phyloP scores from a whole-genome alignment of 2,797 vertebrate genomes.

The Crocidura indochinensis region DNA sequence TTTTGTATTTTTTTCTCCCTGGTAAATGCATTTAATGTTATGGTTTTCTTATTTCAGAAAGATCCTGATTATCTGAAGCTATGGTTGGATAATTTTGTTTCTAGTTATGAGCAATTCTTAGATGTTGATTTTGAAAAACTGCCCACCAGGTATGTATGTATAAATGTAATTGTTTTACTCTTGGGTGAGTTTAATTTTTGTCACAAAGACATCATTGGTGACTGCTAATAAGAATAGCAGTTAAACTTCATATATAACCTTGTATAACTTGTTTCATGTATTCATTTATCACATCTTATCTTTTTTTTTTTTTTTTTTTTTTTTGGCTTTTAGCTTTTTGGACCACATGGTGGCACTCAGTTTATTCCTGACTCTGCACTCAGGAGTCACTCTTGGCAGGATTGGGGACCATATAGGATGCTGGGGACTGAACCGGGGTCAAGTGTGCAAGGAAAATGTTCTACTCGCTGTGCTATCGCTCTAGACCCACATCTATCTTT shows the following conservation, averaged over 20 bases:
- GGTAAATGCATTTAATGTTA: conserved; percentile 52
- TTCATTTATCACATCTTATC: conserved; percentile 36
- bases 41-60: conserved; percentile 91
- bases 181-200: conserved; percentile 65
- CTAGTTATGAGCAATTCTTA: conserved; percentile 97
- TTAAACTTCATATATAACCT: conserved; percentile 5
- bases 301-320: too few species aligned
- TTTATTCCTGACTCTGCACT: too few species aligned
- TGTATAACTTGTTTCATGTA: background rate
- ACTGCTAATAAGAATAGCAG: background rate
- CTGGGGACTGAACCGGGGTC: too few species aligned
- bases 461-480: too few species aligned
- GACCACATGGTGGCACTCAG: too few species aligned
- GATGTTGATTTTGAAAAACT: conserved; percentile 98
- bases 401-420: too few species aligned
- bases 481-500: background rate
- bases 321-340: too few species aligned
- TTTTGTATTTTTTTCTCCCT: background rate
- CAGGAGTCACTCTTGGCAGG: too few species aligned
- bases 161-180: conserved; percentile 66
- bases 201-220: conserved; percentile 29
- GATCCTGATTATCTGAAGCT: conserved; percentile 98
- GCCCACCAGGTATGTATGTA: conserved; percentile 94
- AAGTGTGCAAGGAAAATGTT: too few species aligned
- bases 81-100: conserved; percentile 98